Conservation (phyloP, 1,140 invertebrate species). For the Drosophila ogumai region DNA sequence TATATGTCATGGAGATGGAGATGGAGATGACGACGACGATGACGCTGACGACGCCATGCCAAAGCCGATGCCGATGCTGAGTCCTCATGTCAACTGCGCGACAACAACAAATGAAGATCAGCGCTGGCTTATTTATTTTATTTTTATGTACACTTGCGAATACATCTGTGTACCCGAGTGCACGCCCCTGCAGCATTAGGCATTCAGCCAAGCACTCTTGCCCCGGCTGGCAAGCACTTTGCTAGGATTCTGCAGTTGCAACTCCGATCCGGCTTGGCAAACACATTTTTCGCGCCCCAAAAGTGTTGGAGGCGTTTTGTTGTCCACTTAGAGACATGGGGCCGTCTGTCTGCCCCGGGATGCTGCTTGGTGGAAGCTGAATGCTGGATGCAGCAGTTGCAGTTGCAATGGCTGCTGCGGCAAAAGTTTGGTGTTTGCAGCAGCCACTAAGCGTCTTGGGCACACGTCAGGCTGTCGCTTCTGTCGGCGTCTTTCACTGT, state of each 20-base stretch:
- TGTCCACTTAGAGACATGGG: constrained; percentile 78
- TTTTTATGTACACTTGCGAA: constrained; percentile 58
- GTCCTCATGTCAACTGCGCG: constrained; percentile 72
- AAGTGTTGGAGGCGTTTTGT: constrained; percentile 82
- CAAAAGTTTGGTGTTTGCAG: constrained; percentile 13
- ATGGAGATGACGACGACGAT: constrained; percentile 34
- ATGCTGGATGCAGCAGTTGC: constrained; percentile 22
- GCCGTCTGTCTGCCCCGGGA: constrained; percentile 43
- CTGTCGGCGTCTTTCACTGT: constrained; percentile 61
- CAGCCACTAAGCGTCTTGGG: constrained; percentile 79
- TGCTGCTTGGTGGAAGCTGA: constrained; percentile 24
- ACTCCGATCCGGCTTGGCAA: constrained; percentile 62
- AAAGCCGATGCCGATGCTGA: constrained; percentile 21
- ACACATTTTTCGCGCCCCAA: constrained; percentile 81
- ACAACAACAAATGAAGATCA: constrained; percentile 83
- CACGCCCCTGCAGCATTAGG: constrained; percentile 53
- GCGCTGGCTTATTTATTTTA: constrained; percentile 78
- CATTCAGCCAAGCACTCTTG: constrained; percentile 64
- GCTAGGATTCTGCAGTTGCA: constrained; percentile 36
- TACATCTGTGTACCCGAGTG: constrained; percentile 28
- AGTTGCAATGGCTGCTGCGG: constrained; percentile 3
- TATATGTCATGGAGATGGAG: constrained; percentile 75
- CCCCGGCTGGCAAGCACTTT: constrained; percentile 50
- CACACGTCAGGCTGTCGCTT: constrained; percentile 81
- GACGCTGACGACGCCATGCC: constrained; percentile 21